A percentile compares a stretch with the other conserved stretches of the same genome.
Evolutionary conservation across 1,140 invertebrate species (phyloP).

Genomic region (Aricia agestis): DNA sequence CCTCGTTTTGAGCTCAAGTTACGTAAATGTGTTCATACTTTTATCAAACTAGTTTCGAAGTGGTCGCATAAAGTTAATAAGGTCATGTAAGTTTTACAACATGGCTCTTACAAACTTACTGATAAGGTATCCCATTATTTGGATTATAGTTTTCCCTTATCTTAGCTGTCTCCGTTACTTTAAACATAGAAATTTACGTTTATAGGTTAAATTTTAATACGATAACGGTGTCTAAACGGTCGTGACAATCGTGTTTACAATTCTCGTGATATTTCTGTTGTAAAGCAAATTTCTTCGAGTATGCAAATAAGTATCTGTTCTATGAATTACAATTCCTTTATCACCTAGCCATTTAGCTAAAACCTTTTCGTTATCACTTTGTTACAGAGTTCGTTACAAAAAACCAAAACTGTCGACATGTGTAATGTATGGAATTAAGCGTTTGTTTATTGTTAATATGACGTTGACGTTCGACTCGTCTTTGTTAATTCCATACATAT

Average conservation of each 20-base stretch:
- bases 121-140: constrained; percentile 36
- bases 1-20: constrained; percentile 39
- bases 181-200: background rate
- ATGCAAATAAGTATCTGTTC: background rate
- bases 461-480: too few relatives aligned
- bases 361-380: too few relatives aligned
- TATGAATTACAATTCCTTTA: background rate
- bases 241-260: background rate
- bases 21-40: constrained; percentile 32
- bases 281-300: background rate
- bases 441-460: too few relatives aligned
- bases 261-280: background rate
- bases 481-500: too few relatives aligned
- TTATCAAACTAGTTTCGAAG: constrained; percentile 57
- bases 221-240: background rate
- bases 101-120: constrained; percentile 42
- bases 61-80: constrained; percentile 67
- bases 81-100: constrained; percentile 34
- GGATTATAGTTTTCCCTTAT: constrained; percentile 25
- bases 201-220: background rate
- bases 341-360: too few relatives aligned
- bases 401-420: too few relatives aligned
- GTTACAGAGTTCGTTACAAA: too few relatives aligned
- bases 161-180: background rate
- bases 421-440: too few relatives aligned